Evolutionary conservation across 2,113 vertebrate species (phyloP).

Genomic region (Delphinapterus leucas): DNA sequence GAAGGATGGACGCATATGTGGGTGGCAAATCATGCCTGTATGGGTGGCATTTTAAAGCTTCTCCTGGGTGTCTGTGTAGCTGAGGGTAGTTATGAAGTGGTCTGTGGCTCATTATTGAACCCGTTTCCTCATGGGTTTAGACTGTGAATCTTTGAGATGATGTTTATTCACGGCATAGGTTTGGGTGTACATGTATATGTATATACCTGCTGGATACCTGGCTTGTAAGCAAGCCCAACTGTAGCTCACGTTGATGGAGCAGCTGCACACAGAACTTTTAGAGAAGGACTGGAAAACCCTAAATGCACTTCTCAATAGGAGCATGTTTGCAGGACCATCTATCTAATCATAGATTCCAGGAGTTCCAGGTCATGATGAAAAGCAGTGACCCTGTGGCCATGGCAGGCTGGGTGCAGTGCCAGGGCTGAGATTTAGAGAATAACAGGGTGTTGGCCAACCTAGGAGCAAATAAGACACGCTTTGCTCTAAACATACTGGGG

Average conservation of each 20-base stretch:
- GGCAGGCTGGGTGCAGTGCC: neutral
- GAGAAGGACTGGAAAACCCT: neutral
- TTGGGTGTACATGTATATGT: neutral
- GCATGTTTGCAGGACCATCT: neutral
- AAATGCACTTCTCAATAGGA: neutral
- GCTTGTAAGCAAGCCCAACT: neutral
- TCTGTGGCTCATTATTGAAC: neutral
- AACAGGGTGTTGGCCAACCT: neutral
- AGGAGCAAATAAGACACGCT: neutral
- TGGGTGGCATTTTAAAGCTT: too few relatives aligned
- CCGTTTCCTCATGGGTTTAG: neutral
- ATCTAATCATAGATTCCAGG: neutral
- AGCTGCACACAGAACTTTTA: neutral
- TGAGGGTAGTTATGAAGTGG: neutral
- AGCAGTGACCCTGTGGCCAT: neutral
- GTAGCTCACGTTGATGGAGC: neutral
- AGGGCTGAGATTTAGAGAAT: neutral
- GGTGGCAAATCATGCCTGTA: too few relatives aligned
- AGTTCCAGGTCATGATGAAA: neutral
- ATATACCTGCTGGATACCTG: neutral
- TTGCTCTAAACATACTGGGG: too few relatives aligned
- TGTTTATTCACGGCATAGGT: neutral
- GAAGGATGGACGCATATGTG: neutral
- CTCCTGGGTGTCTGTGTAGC: neutral
- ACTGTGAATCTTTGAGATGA: neutral